Base-by-base conservation (phyloP, 2,113 vertebrate species). In the Rafetus swinhoei region DNA sequence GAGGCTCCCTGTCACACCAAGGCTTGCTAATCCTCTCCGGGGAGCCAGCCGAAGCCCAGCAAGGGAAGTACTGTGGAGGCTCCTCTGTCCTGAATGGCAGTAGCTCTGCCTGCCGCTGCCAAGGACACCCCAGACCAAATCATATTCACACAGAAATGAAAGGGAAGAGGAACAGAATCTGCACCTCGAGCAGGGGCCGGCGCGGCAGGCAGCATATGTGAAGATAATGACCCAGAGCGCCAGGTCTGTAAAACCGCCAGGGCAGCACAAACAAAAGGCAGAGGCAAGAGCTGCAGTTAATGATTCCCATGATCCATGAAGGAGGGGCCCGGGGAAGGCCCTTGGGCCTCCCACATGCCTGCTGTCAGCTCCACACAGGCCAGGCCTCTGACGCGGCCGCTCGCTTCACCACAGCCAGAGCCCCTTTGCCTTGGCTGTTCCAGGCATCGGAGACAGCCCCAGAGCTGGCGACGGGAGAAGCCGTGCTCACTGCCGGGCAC, bases 361-460 rank as follows among this genome's bases (percentile, higher is more conserved):
- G 27, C 94, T 97, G 96, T 92, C 95, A 95, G 29, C 88, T 97
- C 91, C 76, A 2, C 12, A 3, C 89, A 86, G 59, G 53, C 80
- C 62, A 0, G 2, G 3, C 80, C 53, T 81, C 94, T 84, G 89
- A 96, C 50, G 85, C 65, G 55, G 82, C 24, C 19, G 29, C 60
- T 90, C 59, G 59, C 32, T 32, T 85, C 87, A 16, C 76, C 76
- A 76, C 57, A 81, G 76, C 60, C 76, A n/a, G 57, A 54, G 59
- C 60, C 50, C 32, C 56, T 81, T 25, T 45, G 39, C 16, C 27
- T 35, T 54, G 32, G 72, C 69, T 39, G 16, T 35, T 29, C 29
- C 57, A 56, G 27, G 24, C 53, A 45, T n/a, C n/a, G n/a, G n/a
- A n/a, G n/a, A n/a, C n/a, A n/a, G n/a, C n/a, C 32, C 21, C 22